Evolutionary conservation across 30 jellyfish, hydroid and myxozoan genomes (phyloP), one percentile per base, ranked within the genome.

Genomic region (Aurelia sp.): DNA sequence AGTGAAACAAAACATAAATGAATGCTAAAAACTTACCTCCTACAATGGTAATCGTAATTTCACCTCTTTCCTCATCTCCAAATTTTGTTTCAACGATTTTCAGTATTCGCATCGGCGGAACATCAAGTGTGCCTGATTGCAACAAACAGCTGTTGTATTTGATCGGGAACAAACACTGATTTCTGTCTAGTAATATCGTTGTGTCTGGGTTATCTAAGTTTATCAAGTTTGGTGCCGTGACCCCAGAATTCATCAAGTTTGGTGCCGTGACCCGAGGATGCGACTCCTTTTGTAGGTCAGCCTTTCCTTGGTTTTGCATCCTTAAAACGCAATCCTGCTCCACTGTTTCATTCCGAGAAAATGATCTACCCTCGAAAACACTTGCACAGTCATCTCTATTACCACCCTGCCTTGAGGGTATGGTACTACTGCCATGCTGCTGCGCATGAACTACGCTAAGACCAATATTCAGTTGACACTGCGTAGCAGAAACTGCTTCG

Each of bases 101-200:
- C 79, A 92, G 65, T 16, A 89, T 51, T 73, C 81, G 66, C 80
- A 92, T 57, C 13, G 98, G 98, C 59, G 31, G 52, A 17, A 78
- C 59, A 58, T 92, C 97, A 12, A 87, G 76, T 16, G 76, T 63
- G 60, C 97, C 90, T 15, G 96, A 76, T 58, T 86, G 89, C 66
- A 50, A 67, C 75, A 92, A 60, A 76, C 97, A 86, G 8, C 90
- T 78, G 79, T 71, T 79, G 62, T 71, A 87, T 27, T 79, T 76
- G 22, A 86, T 57, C 6, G 98, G 97, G 63, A 77, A 87, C 66
- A 87, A 63, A 30, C 97, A 86, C 40, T 76, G 68, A 37, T 86
- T 86, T 22, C 87, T 92, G 81, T 92, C 98, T 73, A 92, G 76
- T 58, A 92, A 48, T 6, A 92, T 62, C 44, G 72, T 52, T 44